Base-by-base conservation (phyloP, 1,140 invertebrate species). In the Halesus radiatus region DNA sequence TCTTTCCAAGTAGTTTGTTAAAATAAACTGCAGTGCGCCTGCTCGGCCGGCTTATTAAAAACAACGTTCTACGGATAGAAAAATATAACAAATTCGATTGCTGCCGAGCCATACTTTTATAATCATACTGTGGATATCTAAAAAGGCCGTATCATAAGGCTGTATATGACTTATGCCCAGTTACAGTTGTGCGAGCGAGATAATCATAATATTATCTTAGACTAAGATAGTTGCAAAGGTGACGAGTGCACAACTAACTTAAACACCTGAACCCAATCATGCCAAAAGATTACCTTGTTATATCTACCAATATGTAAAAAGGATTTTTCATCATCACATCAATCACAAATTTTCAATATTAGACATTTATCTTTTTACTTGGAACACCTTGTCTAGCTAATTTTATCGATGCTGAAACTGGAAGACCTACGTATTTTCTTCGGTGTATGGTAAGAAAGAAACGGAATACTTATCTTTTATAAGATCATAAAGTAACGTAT, bases 171-270 rank as follows among this genome's bases (percentile, higher is more conserved):
- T 80, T 80, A 80, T 74, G 7, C 32, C 78, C 78, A 73, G 76
- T 66, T 77, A 66, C 60, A 77, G 58, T 77, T 77, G 76, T 52
- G 76, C 76, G 53, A 73, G 72, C 16, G 58, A 74, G 56, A 62
- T 10, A 45, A 45, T 45, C 37, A 45, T 45, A 70, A 15, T 60
- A 62, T 77, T 66, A 29, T 4, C 5, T 13, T 18, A 29, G 37
- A 74, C n/a, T 6, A 56, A 73, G 78, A 53, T 18, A 74, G 22
- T 32, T 50, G n/a, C 53, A 37, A 74, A 64, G 78, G 58, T 73
- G 78, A 72, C 72, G 72, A 80, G 45, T 80, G 78, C 76, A 78
- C 37, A 62, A 54, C 60, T 66, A 64, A 64, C 26, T 37, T n/a
- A 22, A 16, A 68, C 26, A 68, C 64, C 64, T 70, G 29, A 70